phyloP scores from a whole-genome alignment of 2,113 vertebrate species.

The Bothrops jararaca region DNA sequence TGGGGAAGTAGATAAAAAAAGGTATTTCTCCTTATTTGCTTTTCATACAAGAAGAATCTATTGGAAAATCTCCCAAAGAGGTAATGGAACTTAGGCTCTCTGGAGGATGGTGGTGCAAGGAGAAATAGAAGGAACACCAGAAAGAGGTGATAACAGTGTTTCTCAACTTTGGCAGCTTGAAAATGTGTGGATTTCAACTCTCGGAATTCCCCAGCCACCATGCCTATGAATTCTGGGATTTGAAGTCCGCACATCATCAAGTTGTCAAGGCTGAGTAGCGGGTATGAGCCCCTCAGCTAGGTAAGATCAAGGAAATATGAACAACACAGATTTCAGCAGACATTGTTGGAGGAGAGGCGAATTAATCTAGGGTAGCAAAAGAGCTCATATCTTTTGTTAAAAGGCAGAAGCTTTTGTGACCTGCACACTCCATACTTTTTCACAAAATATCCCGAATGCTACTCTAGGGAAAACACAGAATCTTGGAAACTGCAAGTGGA shows the following conservation, averaged over 20 bases:
- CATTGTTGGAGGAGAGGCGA: fast-evolving
- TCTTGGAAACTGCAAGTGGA: background rate
- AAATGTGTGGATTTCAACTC: no score
- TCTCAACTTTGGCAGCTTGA: no score
- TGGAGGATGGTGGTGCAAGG: background rate
- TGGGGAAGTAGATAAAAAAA: background rate
- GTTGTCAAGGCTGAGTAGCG: no score
- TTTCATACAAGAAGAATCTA: background rate
- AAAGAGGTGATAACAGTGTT: background rate
- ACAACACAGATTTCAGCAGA: background rate
- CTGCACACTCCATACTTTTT: background rate
- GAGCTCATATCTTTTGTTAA: background rate
- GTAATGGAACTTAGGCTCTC: background rate
- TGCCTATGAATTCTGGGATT: no score
- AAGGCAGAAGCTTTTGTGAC: background rate
- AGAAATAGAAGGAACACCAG: background rate
- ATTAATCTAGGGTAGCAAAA: background rate
- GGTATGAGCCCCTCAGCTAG: background rate
- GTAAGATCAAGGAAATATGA: background rate
- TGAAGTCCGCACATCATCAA: no score
- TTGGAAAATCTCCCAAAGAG: background rate
- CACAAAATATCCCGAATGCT: background rate
- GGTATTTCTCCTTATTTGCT: background rate
- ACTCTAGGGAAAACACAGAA: background rate
- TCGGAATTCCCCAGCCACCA: no score